Percentiles rank a stretch among this genome's conserved stretches.
Conservation (phyloP, 2,113 vertebrate species). For the Monarcha castaneiventris region DNA sequence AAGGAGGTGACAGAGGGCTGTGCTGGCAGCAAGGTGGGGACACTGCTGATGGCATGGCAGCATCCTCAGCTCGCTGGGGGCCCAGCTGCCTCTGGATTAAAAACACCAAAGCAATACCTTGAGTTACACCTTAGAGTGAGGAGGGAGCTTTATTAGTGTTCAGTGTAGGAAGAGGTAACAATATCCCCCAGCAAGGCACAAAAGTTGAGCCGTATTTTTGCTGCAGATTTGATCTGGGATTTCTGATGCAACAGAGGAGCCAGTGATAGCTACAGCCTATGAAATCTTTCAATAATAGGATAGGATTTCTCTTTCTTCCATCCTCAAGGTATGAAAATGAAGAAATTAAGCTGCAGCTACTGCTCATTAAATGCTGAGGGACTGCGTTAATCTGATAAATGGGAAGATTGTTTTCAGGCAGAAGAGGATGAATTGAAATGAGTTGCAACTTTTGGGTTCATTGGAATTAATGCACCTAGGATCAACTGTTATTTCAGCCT, state of each 20-base stretch:
- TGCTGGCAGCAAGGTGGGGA: not conserved
- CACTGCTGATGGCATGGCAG: accelerated
- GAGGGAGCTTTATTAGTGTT: not conserved
- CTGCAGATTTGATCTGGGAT: slow-evolving; percentile 12
- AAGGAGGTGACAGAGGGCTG: accelerated
- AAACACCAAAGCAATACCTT: not conserved
- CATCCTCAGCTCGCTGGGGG: not conserved
- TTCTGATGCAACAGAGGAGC: not conserved
- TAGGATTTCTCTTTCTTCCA: not conserved
- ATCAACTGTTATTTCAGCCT: not conserved
- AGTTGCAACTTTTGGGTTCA: not conserved
- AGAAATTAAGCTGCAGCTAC: not conserved
- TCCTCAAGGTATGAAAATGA: not conserved
- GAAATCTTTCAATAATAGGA: not conserved
- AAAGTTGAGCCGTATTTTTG: not conserved
- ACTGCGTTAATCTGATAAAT: not conserved
- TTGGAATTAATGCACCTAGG: not conserved
- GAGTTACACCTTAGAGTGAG: not conserved
- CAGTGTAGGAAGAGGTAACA: not conserved
- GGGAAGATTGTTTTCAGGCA: not conserved
- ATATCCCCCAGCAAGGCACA: not conserved
- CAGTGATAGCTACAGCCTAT: not conserved
- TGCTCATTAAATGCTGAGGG: not conserved
- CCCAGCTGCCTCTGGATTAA: not conserved
- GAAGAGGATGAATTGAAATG: not conserved